A percentile compares a stretch with the other conserved stretches of the same genome.
Evolutionary conservation across 2,888 invertebrate species (phyloP).

Genomic region (Pteria penguin): DNA sequence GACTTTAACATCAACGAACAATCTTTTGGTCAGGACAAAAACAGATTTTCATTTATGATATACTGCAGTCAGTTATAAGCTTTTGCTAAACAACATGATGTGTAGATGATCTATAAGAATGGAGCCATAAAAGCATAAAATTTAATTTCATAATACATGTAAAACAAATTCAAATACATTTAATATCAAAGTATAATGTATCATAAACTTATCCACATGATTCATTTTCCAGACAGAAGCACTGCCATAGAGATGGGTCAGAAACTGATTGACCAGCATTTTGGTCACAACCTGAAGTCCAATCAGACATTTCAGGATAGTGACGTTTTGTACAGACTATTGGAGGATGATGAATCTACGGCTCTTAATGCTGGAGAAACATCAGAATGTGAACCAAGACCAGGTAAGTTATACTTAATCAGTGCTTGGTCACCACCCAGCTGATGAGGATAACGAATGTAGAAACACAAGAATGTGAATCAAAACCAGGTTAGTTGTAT

Average conservation of each 20-base stretch:
- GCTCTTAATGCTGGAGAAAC: constrained; percentile 77
- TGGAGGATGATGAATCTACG: constrained; percentile 78
- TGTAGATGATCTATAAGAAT: no score
- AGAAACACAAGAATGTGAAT: no score
- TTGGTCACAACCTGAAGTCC: constrained; percentile 69
- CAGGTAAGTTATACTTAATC: no score
- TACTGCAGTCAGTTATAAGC: no score
- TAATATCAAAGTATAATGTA: not conserved
- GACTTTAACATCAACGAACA: no score
- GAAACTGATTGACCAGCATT: constrained; percentile 76
- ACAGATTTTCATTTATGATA: no score
- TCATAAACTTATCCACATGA: not conserved
- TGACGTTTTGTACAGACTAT: constrained; percentile 66
- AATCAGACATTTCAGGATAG: constrained; percentile 65
- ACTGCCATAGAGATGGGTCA: constrained; percentile 78
- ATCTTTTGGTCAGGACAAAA: no score
- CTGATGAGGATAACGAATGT: no score
- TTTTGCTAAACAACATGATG: no score
- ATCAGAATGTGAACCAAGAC: constrained; percentile 70
- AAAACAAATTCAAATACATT: not conserved
- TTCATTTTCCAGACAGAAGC: constrained; percentile 60
- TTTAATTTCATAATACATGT: not conserved
- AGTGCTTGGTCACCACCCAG: no score
- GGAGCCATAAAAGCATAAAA: not conserved
- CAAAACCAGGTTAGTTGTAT: no score